Base-by-base conservation (phyloP, 2,888 invertebrate genomes). In the Xestia ashworthii region DNA sequence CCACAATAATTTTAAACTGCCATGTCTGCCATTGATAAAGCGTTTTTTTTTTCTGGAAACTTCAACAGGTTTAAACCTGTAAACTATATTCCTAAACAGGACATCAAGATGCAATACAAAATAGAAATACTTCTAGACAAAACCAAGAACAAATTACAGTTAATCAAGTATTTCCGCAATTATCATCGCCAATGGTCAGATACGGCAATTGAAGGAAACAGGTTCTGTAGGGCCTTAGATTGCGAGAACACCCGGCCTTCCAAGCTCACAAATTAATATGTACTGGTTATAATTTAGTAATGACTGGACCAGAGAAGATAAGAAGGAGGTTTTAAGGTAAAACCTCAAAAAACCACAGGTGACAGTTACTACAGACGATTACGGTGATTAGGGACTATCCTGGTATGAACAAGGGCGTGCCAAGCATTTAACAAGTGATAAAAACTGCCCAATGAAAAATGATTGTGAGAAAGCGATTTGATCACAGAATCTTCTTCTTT, bases 201-300 rank as follows among this genome's bases (percentile, higher is more conserved):
- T 67, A 81, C 74, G 50, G 69, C 60, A 64, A 81, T 74, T 72
- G 62, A 68, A 22, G 44, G 62, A 62, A 81, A 81, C 85, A 53
- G 76, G 85, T 85, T 85, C 70, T 72, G 38, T 46, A 25, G 16
- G 66, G 72, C 41, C 53, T 84, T 70, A 84, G 85, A 78, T 81
- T 68, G 55, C 58, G 44, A 71, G 84, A 68, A 84, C 79, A 81
- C 80, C 80, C 81, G 64, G 74, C 58, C 67, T 48, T 68, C 16
- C 64, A 74, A 64, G 68, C 38, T 80, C 58, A 80, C 38, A 71
- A 84, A 74, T 80, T 65, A 79, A 58, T 73, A n/a, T 58, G 64
- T 64, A 65, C 41, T 55, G 55, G 62, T 41, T 60, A 67, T 71
- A 62, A 83, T 32, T 78, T 67, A 67, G 55, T 78, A 62, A 78